Conservation (phyloP, 2,888 invertebrate species). For the Stenoptilia bipunctidactyla region DNA sequence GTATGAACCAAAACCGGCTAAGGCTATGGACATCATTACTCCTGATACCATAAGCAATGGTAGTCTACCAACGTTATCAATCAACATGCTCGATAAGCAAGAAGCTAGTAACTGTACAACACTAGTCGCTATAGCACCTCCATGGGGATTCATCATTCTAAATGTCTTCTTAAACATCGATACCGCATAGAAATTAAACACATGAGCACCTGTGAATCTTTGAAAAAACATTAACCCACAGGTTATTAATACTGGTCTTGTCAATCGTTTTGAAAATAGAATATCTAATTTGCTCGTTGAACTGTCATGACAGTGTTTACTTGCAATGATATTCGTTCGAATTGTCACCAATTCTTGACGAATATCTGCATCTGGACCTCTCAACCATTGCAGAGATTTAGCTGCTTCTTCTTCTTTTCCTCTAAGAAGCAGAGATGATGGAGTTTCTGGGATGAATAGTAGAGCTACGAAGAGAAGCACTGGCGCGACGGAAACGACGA, state of each 20-base stretch:
- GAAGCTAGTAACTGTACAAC: constrained; percentile 87
- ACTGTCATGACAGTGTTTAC: constrained; percentile 44
- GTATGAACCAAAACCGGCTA: constrained; percentile 87
- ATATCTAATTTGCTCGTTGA: constrained; percentile 42
- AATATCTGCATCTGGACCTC: constrained; percentile 83
- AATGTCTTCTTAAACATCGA: constrained; percentile 88
- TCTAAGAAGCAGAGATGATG: constrained; percentile 82
- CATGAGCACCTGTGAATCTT: constrained; percentile 84
- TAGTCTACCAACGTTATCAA: constrained; percentile 87
- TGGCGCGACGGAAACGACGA: constrained; percentile 82
- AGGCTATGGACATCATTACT: constrained; percentile 85
- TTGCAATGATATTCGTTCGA: constrained; percentile 76
- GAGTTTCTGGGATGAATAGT: constrained; percentile 89
- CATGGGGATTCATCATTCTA: constrained; percentile 82
- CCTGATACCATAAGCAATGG: constrained; percentile 87
- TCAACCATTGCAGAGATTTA: constrained; percentile 81
- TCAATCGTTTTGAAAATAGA: constrained; percentile 51
- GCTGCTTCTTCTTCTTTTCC: constrained; percentile 82
- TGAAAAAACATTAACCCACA: constrained; percentile 92
- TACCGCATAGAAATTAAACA: constrained; percentile 87
- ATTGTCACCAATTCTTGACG: constrained; percentile 79
- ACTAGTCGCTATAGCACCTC: constrained; percentile 86
- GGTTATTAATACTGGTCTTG: constrained; percentile 82
- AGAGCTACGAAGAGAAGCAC: constrained; percentile 80
- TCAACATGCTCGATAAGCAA: constrained; percentile 83